These are phyloP conservation scores for Drosophila truncata DNA, from an alignment of 1,140 invertebrate genomes.

Conservation along the genomic window DNA sequence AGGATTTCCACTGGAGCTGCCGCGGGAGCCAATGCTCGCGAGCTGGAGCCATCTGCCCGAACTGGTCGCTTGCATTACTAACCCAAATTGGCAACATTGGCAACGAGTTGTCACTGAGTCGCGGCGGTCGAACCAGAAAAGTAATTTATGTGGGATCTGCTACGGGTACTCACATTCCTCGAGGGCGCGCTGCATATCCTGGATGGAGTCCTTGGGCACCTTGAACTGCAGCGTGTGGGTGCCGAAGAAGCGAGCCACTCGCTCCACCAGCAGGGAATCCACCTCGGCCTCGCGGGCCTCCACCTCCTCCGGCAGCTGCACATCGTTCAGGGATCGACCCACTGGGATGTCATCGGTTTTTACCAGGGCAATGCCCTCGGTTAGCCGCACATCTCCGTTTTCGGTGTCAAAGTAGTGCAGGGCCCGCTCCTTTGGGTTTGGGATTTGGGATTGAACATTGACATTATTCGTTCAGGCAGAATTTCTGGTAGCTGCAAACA, in stretches of 20 bases:
- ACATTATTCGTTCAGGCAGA: background rate
- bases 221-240: conserved; percentile 92
- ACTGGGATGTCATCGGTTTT: conserved; percentile 87
- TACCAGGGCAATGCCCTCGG: conserved; percentile 90
- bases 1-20: conserved; percentile 61
- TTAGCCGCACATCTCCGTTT: conserved; percentile 87
- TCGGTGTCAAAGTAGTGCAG: conserved; percentile 88
- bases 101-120: conserved; percentile 20
- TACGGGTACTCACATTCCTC: conserved; percentile 86
- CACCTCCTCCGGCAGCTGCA: conserved; percentile 88
- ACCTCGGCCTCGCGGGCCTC: conserved; percentile 91
- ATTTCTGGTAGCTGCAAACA: background rate
- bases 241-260: conserved; percentile 90
- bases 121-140: conserved; percentile 43
- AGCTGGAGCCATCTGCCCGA: conserved; percentile 33
- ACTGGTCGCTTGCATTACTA: conserved; percentile 73
- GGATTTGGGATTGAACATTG: conserved; percentile 1
- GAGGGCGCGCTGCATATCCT: conserved; percentile 89
- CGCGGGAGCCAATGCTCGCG: background rate
- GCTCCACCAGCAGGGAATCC: conserved; percentile 91
- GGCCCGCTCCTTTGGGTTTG: conserved; percentile 87
- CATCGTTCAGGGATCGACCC: conserved; percentile 86
- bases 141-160: conserved; percentile 16
- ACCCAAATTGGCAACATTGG: conserved; percentile 69
- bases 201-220: conserved; percentile 89